These are phyloP conservation scores for Danio tinwini DNA, from an alignment of 2,797 vertebrate species.

Conservation along the genomic window DNA sequence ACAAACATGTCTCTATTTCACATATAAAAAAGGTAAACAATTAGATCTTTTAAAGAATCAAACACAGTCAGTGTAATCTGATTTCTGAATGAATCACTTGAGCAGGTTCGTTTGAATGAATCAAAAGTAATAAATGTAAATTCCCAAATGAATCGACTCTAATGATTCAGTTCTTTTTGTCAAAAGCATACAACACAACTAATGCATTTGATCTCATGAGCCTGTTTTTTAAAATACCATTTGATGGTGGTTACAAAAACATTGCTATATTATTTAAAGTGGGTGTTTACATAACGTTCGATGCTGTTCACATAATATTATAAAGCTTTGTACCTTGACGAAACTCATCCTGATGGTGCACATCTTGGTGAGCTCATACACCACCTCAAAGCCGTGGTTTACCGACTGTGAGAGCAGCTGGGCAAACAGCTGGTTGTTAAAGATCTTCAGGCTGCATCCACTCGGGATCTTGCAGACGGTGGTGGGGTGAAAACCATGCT, in stretches of 20 bases:
- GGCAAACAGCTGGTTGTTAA: slow-evolving; percentile 98
- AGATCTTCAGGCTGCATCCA: slow-evolving; percentile 98
- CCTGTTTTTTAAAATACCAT: background rate
- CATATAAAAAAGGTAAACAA: too few species aligned
- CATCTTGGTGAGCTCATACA: slow-evolving; percentile 99
- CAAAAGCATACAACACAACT: background rate
- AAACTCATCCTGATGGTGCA: slow-evolving; percentile 99
- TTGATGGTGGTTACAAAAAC: background rate
- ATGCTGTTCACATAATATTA: background rate
- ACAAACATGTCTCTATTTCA: too few species aligned
- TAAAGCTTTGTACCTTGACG: slow-evolving; percentile 88
- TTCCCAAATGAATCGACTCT: too few species aligned
- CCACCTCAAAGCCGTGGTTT: slow-evolving; percentile 96
- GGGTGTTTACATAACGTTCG: background rate
- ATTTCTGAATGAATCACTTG: too few species aligned
- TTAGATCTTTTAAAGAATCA: too few species aligned
- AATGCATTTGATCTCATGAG: background rate
- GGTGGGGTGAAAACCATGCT: slow-evolving; percentile 97
- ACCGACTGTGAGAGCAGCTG: slow-evolving; percentile 96
- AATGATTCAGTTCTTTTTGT: too few species aligned
- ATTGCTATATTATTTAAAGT: background rate
- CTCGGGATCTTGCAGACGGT: slow-evolving; percentile 98
- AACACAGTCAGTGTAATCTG: too few species aligned
- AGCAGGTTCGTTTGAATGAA: too few species aligned
- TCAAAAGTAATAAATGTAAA: too few species aligned